These are phyloP conservation scores for Caenorhabditis angaria DNA, from an alignment of 2,888 invertebrate genomes.

Conservation along the genomic window DNA sequence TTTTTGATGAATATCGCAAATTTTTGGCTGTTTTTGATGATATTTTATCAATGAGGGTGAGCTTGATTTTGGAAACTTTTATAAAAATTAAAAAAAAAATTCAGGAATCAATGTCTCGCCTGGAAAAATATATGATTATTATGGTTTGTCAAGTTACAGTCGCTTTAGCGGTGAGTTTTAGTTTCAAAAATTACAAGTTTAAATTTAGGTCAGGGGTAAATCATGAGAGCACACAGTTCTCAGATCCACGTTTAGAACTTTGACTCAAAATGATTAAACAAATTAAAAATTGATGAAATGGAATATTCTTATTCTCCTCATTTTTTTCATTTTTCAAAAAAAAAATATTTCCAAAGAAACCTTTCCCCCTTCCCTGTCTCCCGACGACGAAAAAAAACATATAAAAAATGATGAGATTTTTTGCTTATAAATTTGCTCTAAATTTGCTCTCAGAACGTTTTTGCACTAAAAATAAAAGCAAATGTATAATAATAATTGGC, in stretches of 20 bases:
- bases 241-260: not conserved
- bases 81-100: not conserved
- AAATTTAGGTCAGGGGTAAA: not conserved
- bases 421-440: no score
- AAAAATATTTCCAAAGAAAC: not conserved
- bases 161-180: slow-evolving; percentile 45
- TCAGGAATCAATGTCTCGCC: slow-evolving; percentile 51
- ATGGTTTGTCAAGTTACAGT: slow-evolving; percentile 56
- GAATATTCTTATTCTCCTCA: no score
- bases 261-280: not conserved
- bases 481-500: not conserved
- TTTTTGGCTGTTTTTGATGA: slow-evolving; percentile 53
- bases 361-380: not conserved
- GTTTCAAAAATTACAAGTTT: not conserved
- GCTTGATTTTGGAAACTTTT: not conserved
- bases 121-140: slow-evolving; percentile 57
- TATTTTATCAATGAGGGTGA: slow-evolving; percentile 51
- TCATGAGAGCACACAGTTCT: no score
- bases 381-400: not conserved
- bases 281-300: slow-evolving; percentile 4
- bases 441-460: no score
- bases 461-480: not conserved
- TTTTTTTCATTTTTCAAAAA: not conserved
- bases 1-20: slow-evolving; percentile 53
- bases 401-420: not conserved